These are phyloP conservation scores for Tachuris rubrigastra DNA, from an alignment of 2,113 vertebrate genomes.

Conservation along the genomic window DNA sequence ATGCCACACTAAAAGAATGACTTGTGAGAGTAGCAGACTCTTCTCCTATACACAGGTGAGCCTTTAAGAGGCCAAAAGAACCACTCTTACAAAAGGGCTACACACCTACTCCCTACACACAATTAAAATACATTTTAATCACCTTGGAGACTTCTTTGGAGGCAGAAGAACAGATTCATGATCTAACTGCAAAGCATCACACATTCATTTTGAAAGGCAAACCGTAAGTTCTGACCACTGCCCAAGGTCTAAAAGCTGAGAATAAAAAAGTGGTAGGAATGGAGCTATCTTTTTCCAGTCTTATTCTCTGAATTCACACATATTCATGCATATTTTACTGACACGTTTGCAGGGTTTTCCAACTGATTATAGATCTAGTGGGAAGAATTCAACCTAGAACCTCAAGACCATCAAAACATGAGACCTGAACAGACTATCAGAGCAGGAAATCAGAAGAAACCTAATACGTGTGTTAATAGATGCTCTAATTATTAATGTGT, in stretches of 20 bases:
- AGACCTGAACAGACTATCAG: neutral
- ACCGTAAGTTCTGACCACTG: neutral
- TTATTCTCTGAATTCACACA: neutral
- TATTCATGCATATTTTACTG: neutral
- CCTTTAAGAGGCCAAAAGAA: neutral
- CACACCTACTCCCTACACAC: neutral
- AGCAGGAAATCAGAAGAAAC: neutral
- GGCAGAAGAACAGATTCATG: neutral
- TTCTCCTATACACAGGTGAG: fast-evolving
- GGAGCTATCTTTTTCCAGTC: neutral
- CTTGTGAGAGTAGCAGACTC: neutral
- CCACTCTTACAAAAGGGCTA: neutral
- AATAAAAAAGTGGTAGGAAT: neutral
- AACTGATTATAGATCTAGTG: neutral
- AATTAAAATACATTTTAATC: neutral
- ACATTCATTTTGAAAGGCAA: neutral
- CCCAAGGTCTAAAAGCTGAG: neutral
- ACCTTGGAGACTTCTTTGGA: neutral
- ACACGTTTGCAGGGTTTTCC: neutral
- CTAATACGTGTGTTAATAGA: neutral
- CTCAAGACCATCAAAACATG: neutral
- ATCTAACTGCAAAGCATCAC: neutral
- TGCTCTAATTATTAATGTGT: neutral
- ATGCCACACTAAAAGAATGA: neutral
- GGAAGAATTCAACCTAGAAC: neutral